Evolutionary conservation across 2,113 vertebrate species (phyloP).

Genomic region (Anhinga rufa): DNA sequence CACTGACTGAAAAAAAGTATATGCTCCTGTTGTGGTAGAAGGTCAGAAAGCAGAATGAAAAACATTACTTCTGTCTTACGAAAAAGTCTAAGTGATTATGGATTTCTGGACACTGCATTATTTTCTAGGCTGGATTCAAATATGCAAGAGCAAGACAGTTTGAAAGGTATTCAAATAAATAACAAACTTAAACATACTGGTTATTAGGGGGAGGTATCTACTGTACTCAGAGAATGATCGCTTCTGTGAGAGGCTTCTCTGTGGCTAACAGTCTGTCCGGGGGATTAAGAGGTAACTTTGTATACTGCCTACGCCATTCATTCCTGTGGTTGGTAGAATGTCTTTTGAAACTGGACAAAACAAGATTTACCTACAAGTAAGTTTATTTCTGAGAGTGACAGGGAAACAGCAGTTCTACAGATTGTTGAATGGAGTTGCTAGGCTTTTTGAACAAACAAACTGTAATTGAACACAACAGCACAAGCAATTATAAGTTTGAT

Average conservation of each 20-base stretch:
- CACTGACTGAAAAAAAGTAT: neutral
- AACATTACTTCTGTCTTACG: neutral
- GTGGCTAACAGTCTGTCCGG: neutral
- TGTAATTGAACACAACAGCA: neutral
- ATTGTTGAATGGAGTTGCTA: neutral
- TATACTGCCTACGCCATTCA: neutral
- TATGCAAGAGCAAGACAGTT: neutral
- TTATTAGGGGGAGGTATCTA: neutral
- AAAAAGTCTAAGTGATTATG: neutral
- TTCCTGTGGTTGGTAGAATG: neutral
- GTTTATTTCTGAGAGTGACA: neutral
- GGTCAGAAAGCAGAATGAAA: neutral
- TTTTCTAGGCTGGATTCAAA: neutral
- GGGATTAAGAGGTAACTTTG: neutral
- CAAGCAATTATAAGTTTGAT: neutral
- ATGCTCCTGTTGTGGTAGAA: neutral
- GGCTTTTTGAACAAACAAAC: neutral
- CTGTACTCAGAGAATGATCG: neutral
- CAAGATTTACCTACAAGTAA: neutral
- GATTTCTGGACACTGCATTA: neutral
- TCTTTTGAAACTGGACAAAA: neutral
- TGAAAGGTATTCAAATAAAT: neutral
- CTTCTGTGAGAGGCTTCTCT: neutral
- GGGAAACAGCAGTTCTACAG: neutral
- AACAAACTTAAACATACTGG: neutral